phyloP scores from a whole-genome alignment of 2,888 invertebrate genomes.

The Trissolcus japonicus region DNA sequence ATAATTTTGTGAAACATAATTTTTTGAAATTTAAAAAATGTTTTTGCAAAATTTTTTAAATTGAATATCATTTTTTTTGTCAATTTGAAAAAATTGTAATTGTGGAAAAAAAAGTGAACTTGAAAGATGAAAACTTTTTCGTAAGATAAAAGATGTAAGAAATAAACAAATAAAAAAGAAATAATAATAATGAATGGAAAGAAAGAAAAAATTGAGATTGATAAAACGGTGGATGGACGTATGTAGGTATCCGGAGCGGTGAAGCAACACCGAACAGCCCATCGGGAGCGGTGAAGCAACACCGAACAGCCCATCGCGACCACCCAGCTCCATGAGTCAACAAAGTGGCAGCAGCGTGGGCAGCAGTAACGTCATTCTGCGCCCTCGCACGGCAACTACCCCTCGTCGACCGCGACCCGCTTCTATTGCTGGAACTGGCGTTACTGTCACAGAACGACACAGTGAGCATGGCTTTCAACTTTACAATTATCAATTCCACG shows the following conservation, averaged over 20 bases:
- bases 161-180: too few relatives aligned
- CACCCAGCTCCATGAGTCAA: conserved; percentile 90
- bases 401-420: conserved; percentile 86
- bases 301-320: conserved; percentile 86
- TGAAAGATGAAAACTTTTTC: conserved; percentile 11
- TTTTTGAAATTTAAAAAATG: too few relatives aligned
- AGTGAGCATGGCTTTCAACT: conserved; percentile 75
- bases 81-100: background rate
- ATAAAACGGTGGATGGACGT: conserved; percentile 61
- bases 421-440: conserved; percentile 90
- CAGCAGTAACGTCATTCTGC: conserved; percentile 77
- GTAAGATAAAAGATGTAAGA: conserved; percentile 13
- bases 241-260: conserved; percentile 83
- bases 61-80: background rate
- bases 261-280: conserved; percentile 85
- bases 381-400: conserved; percentile 79
- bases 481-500: conserved; percentile 41
- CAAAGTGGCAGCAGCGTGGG: conserved; percentile 81
- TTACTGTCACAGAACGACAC: conserved; percentile 79
- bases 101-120: too few relatives aligned
- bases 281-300: conserved; percentile 88
- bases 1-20: background rate
- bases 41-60: background rate
- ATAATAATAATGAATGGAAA: conserved; percentile 1
- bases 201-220: conserved; percentile 18